Base-by-base conservation (phyloP, 2,888 invertebrate species). In the Proisotoma minuta region DNA sequence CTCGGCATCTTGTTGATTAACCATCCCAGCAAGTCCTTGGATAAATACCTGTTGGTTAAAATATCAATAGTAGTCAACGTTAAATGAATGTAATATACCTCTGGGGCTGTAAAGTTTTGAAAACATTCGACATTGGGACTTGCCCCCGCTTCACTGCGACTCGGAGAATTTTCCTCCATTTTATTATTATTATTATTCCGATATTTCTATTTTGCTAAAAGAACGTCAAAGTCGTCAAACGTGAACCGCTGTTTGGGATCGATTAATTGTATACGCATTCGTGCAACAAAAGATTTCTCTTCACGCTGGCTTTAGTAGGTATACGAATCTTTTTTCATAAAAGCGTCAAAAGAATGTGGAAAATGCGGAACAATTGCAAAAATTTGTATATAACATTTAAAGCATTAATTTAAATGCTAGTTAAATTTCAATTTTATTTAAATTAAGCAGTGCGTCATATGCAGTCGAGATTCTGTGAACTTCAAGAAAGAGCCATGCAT, bases 21-120 rank as follows among this genome's bases (percentile, higher is more conserved):
- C 91, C 78, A 93, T 88, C 57, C 92, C 92, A 5, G 93, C 91
- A 20, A 93, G 79, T 0, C 92, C 91, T 78, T 94, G 93, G n/a
- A 92, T 86, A 75, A 94, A 93, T 0, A 92, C n/a, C n/a, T n/a
- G n/a, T n/a, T n/a, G n/a, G n/a, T n/a, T n/a, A n/a, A n/a, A n/a
- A n/a, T n/a, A n/a, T n/a, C n/a, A n/a, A n/a, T n/a, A n/a, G n/a
- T n/a, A n/a, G n/a, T n/a, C n/a, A n/a, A n/a, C n/a, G n/a, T n/a
- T n/a, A n/a, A n/a, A n/a, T n/a, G n/a, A n/a, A n/a, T n/a, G n/a
- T n/a, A n/a, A n/a, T n/a, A n/a, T n/a, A n/a, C 91, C 77, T 93
- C 93, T 0, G 93, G 88, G 0, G 93, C 91, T 0, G 91, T 87
- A 75, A 89, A 91, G 77, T 91, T 92, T 79, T 90, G 89, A 77